A percentile compares a stretch with the other conserved stretches of the same genome.
Evolutionary conservation across 2,113 vertebrate species (phyloP).

Genomic region (Sphyrna mokarran): DNA sequence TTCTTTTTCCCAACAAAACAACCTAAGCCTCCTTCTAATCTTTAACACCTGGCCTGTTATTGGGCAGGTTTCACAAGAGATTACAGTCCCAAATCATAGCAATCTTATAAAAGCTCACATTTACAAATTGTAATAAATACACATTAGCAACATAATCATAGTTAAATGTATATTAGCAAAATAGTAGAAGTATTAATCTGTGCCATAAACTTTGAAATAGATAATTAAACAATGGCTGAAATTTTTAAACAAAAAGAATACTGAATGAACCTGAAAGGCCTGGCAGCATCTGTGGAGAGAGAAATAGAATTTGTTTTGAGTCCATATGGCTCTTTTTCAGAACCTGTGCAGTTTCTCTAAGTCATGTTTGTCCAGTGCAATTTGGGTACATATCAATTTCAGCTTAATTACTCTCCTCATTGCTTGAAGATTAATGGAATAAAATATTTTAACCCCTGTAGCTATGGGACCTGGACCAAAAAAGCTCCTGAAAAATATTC

Average conservation of each 20-base stretch:
- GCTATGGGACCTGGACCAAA: background rate
- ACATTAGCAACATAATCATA: background rate
- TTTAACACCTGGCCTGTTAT: too few species aligned
- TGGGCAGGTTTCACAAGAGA: too few species aligned
- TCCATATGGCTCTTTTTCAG: too few species aligned
- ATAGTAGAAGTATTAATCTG: background rate
- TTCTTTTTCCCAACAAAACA: too few species aligned
- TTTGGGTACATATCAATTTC: background rate
- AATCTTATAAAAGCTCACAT: background rate
- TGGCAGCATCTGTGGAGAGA: too few species aligned
- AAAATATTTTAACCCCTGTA: background rate
- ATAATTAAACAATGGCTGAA: background rate
- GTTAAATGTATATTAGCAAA: background rate
- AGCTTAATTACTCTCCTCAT: background rate
- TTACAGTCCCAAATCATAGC: too few species aligned
- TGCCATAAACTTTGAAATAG: background rate
- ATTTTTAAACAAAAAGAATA: background rate
- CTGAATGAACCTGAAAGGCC: too few species aligned
- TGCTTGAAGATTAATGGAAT: background rate
- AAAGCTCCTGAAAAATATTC: background rate
- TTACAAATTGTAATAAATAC: background rate
- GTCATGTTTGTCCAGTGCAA: background rate
- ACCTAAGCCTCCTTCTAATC: too few species aligned
- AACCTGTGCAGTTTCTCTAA: background rate
- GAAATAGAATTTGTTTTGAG: too few species aligned